Base-by-base conservation (phyloP, 2,888 invertebrate genomes). In the Volucella bombylans region DNA sequence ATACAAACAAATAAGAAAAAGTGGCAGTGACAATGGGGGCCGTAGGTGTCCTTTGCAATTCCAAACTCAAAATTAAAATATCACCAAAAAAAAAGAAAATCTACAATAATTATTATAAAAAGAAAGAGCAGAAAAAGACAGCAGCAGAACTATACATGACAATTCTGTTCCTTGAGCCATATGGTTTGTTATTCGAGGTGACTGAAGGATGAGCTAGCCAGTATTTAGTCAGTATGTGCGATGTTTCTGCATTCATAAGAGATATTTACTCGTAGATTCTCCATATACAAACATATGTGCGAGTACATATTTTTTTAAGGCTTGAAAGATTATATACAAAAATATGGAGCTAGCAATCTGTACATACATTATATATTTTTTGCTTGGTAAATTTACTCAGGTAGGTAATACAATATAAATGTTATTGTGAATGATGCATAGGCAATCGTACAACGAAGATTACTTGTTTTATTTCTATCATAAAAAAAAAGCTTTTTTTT, bases 31-130 rank as follows among this genome's bases (percentile, higher is more conserved):
- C 18, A 2, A 49, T 49, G 9, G 23, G 38, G 18, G 41, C 11
- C 10, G 47, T 11, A 12, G 43, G 64, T 74, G 62, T 79, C 64
- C 73, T 64, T 65, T 55, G 57, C 76, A 81, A 80, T 81, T 80
- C 80, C 80, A 67, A 76, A 76, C 49, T 72, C 50, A 49, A 81
- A 81, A 85, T 85, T 85, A 85, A 85, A 76, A 81, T 76, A 81
- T 85, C 80, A 71, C 76, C 71, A 23, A 52, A 65, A 85, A 76
- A 65, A 72, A 38, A 31, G 31, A 54, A 1, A 23, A 47, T n/a
- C 47, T 15, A 43, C 54, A 68, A 79, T 31, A 14, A 68, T 23
- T 45, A 73, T 62, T 55, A 78, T 68, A 23, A 54, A 18, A 38
- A 71, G 31, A 82, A 67, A 82, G 39, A 78, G 43, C 59, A 67